Conservation (phyloP, 2,113 vertebrate genomes). For the Actinemys pallida region DNA sequence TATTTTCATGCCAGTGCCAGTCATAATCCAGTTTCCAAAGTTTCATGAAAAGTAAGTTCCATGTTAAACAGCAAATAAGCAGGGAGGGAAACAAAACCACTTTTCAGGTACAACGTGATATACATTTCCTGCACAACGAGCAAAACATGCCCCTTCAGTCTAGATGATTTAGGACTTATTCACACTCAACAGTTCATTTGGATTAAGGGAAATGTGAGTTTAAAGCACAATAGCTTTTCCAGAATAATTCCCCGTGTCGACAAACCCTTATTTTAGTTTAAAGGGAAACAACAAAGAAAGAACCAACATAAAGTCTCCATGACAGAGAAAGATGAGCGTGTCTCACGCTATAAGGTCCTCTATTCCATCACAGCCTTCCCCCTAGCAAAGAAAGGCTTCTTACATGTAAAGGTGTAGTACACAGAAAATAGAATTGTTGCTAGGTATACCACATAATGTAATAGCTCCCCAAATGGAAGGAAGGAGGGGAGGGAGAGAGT, state of each 20-base stretch:
- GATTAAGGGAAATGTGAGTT: background rate
- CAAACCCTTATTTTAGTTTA: background rate
- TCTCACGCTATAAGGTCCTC: background rate
- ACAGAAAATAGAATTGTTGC: background rate
- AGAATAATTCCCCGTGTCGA: background rate
- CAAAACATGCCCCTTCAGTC: background rate
- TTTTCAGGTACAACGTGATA: background rate
- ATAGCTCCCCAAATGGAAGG: background rate
- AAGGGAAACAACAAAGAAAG: background rate
- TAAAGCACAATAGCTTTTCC: background rate
- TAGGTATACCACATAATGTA: background rate
- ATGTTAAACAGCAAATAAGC: background rate
- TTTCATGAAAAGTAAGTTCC: background rate
- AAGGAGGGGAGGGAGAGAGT: background rate
- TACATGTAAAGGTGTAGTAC: background rate
- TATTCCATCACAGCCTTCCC: background rate
- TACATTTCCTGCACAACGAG: background rate
- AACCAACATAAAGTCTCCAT: accelerated
- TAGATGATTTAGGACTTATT: background rate
- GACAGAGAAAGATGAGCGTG: background rate
- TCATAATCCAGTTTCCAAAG: background rate
- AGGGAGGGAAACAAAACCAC: background rate
- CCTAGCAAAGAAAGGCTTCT: background rate
- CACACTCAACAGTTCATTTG: background rate
- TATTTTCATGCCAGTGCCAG: background rate